These are phyloP conservation scores for Galleria mellonella DNA, from an alignment of 1,140 invertebrate species.

Conservation along the genomic window DNA sequence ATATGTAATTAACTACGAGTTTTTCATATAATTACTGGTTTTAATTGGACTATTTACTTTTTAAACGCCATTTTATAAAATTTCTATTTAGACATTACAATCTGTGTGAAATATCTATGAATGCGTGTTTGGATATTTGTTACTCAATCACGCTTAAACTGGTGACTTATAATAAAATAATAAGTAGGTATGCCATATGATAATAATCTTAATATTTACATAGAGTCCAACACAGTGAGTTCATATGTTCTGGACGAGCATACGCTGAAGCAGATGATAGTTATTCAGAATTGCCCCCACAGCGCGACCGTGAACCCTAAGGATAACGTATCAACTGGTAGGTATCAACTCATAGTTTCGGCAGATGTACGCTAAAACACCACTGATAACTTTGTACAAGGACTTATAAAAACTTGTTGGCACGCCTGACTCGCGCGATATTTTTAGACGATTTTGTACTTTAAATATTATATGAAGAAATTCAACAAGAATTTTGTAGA, in stretches of 20 bases:
- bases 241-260: conserved; percentile 29
- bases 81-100: too few relatives aligned
- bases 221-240: background rate
- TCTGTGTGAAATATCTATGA: too few relatives aligned
- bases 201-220: too few relatives aligned
- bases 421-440: background rate
- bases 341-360: conserved; percentile 43
- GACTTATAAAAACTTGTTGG: background rate
- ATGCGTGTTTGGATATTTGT: too few relatives aligned
- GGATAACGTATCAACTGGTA: conserved; percentile 31
- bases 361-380: conserved; percentile 55
- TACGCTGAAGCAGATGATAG: conserved; percentile 36
- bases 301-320: conserved; percentile 47
- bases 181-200: too few relatives aligned
- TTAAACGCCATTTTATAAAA: too few relatives aligned
- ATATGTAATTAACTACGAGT: too few relatives aligned
- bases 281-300: conserved; percentile 29
- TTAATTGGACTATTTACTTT: too few relatives aligned
- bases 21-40: too few relatives aligned
- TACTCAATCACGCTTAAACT: too few relatives aligned
- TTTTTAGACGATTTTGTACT: background rate
- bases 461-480: background rate
- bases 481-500: background rate
- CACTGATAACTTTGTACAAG: conserved; percentile 34
- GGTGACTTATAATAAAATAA: too few relatives aligned